phyloP scores from a whole-genome alignment of 2,113 vertebrate species.

The Ameiurus melas region DNA sequence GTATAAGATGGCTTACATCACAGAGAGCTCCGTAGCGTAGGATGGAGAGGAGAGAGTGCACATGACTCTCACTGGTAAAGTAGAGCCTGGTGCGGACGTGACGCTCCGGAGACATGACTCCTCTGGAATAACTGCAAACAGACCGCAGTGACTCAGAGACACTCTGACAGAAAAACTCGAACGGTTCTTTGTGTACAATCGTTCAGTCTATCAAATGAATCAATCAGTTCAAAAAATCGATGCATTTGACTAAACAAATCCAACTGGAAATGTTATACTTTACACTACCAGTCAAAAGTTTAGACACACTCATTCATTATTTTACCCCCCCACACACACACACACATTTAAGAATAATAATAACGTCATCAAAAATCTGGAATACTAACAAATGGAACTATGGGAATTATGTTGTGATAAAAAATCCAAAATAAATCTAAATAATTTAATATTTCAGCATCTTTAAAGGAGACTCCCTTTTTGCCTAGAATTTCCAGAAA shows the following conservation, averaged over 20 bases:
- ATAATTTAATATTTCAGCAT: no score
- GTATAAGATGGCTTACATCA: conserved; percentile 68
- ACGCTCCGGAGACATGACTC: conserved; percentile 87
- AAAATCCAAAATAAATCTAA: no score
- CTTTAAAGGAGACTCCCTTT: no score
- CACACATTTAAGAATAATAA: no score
- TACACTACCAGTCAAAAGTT: no score
- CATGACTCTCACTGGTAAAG: conserved; percentile 89
- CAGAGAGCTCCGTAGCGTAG: conserved; percentile 86
- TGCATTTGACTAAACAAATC: not conserved
- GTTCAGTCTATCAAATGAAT: not conserved
- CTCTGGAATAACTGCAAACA: conserved; percentile 81
- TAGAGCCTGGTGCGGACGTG: conserved; percentile 87
- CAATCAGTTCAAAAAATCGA: not conserved
- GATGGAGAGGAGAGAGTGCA: conserved; percentile 85
- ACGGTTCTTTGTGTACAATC: not conserved
- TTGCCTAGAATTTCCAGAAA: no score
- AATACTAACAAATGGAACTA: no score
- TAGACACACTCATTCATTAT: no score
- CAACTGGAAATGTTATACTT: not conserved
- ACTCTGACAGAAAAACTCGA: not conserved
- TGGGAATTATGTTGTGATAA: no score
- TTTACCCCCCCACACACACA: no score
- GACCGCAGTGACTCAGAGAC: not conserved
- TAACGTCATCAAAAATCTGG: no score